phyloP scores from a whole-genome alignment of 23 tunicate species.

The Trididemnum nubilum region DNA sequence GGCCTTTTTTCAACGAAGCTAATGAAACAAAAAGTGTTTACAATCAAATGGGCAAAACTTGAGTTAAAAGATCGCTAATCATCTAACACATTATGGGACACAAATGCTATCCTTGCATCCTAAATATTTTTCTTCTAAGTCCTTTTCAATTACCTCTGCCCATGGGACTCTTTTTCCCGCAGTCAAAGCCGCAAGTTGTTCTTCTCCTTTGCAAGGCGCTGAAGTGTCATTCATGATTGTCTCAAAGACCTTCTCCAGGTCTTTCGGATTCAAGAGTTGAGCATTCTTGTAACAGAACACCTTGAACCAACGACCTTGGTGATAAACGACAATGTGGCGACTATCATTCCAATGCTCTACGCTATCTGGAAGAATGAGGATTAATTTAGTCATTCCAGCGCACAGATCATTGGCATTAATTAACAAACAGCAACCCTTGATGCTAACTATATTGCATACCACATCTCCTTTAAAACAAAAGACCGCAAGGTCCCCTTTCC shows the following conservation, averaged over 20 bases:
- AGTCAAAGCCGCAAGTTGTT: slow-evolving; percentile 88
- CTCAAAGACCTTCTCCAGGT: slow-evolving; percentile 73
- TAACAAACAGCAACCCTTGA: too few relatives aligned
- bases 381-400: background rate
- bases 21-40: too few relatives aligned
- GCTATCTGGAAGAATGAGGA: slow-evolving; percentile 12
- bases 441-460: too few relatives aligned
- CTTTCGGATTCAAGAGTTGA: slow-evolving; percentile 66
- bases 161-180: slow-evolving; percentile 96
- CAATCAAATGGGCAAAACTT: too few relatives aligned
- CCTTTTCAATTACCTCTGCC: slow-evolving; percentile 84
- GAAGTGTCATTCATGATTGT: slow-evolving; percentile 58
- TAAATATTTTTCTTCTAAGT: too few relatives aligned
- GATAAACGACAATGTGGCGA: slow-evolving; percentile 89
- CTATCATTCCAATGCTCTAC: slow-evolving; percentile 71
- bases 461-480: too few relatives aligned
- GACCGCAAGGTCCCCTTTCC: too few relatives aligned
- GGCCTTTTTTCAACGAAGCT: too few relatives aligned
- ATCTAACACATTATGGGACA: too few relatives aligned
- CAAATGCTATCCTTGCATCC: too few relatives aligned
- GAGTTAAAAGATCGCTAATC: too few relatives aligned
- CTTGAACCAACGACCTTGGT: slow-evolving; percentile 97
- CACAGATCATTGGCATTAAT: too few relatives aligned
- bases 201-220: slow-evolving; percentile 77
- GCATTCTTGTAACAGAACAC: slow-evolving; percentile 91